A percentile compares a stretch with the other conserved stretches of the same genome.
These are phyloP conservation scores for Pogonophryne albipinna DNA, from an alignment of 2,797 vertebrate species.

Conservation along the genomic window DNA sequence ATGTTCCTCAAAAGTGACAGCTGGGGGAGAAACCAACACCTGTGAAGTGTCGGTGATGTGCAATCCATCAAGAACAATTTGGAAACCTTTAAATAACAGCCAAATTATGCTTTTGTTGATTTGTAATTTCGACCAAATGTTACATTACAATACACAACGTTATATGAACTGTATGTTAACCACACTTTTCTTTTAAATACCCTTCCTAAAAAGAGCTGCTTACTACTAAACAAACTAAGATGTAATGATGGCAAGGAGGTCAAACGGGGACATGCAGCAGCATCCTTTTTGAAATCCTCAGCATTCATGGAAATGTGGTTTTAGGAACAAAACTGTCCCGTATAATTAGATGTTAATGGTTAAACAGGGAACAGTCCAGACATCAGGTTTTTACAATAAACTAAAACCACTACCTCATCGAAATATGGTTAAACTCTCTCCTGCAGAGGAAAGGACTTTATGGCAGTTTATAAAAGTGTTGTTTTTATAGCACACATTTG, in stretches of 20 bases:
- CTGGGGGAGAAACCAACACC: constrained; percentile 38
- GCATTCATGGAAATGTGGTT: constrained; percentile 11
- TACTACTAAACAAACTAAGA: constrained; percentile 17
- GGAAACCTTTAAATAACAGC: constrained; percentile 1
- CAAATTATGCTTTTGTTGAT: constrained; percentile 1
- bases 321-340: constrained; percentile 2
- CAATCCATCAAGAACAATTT: constrained; percentile 8
- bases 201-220: not conserved
- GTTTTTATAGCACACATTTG: constrained; percentile 23
- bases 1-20: constrained; percentile 51
- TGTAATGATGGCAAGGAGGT: constrained; percentile 14
- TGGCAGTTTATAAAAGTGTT: constrained; percentile 8
- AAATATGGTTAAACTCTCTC: constrained; percentile 31
- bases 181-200: constrained; percentile 20
- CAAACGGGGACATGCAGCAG: not conserved
- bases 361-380: constrained; percentile 25
- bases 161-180: not conserved
- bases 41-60: constrained; percentile 20
- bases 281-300: constrained; percentile 8
- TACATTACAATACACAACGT: not conserved
- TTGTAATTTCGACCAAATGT: not conserved
- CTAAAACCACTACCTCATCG: constrained; percentile 26
- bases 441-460: constrained; percentile 13
- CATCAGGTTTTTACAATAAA: constrained; percentile 19
- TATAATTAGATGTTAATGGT: constrained; percentile 19